Evolutionary conservation across 2,113 vertebrate genomes (phyloP).

Genomic region (Onychostruthus taczanowskii): DNA sequence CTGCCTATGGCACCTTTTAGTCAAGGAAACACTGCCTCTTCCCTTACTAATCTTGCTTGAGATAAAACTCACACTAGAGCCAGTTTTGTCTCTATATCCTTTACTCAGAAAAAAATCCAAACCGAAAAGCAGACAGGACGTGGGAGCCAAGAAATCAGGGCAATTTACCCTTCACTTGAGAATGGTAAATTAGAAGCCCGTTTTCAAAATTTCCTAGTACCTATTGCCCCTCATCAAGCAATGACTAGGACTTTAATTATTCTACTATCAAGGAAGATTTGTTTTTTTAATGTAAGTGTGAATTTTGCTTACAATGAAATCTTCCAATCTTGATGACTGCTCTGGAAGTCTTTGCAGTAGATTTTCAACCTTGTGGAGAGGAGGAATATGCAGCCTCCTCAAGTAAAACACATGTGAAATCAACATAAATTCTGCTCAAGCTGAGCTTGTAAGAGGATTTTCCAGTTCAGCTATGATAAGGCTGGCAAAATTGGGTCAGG

Average conservation of each 20-base stretch:
- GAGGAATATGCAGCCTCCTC: background rate
- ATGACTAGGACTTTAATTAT: background rate
- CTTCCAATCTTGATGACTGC: background rate
- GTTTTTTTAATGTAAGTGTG: background rate
- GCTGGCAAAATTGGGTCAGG: background rate
- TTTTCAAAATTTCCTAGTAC: background rate
- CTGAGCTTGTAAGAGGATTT: background rate
- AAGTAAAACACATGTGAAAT: background rate
- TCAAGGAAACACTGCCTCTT: background rate
- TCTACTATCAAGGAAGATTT: background rate
- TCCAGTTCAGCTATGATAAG: background rate
- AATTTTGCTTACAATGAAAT: background rate
- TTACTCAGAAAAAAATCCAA: background rate
- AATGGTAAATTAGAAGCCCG: background rate
- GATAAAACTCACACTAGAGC: background rate
- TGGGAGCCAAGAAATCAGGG: background rate
- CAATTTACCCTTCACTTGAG: background rate
- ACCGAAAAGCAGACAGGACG: background rate
- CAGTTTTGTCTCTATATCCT: background rate
- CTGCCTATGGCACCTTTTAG: background rate
- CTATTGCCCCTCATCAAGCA: background rate
- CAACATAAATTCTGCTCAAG: background rate
- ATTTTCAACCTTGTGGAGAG: background rate
- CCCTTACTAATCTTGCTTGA: background rate
- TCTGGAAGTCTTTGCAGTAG: background rate